A percentile compares a stretch with the other conserved stretches of the same genome.
Conservation (phyloP, 1,140 invertebrate genomes). For the Habropoda laboriosa region DNA sequence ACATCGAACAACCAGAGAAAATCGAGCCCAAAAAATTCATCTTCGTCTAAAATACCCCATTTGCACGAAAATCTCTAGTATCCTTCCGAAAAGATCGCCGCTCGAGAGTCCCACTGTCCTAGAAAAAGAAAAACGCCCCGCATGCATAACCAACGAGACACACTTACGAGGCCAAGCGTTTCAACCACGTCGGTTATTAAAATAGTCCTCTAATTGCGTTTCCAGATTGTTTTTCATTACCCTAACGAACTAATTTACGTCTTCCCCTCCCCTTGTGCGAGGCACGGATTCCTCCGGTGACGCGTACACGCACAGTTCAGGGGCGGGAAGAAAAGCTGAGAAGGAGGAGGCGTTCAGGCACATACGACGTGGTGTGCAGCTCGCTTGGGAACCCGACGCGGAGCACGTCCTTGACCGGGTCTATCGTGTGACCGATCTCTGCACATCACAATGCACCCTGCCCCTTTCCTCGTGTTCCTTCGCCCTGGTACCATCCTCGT, state of each 20-base stretch:
- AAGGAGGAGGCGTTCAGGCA: neutral
- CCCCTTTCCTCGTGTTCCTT: slow-evolving; percentile 41
- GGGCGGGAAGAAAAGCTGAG: neutral
- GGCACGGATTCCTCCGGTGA: slow-evolving; percentile 1
- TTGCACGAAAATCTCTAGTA: too few species aligned
- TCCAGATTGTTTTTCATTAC: slow-evolving; percentile 8
- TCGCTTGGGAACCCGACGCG: slow-evolving; percentile 77
- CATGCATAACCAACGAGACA: slow-evolving; percentile 14
- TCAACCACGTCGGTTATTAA: slow-evolving; percentile 1
- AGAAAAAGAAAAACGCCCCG: neutral
- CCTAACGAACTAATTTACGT: slow-evolving; percentile 45
- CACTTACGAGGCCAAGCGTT: neutral
- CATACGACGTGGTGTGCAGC: slow-evolving; percentile 55
- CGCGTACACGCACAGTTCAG: neutral
- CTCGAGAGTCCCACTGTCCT: slow-evolving; percentile 1
- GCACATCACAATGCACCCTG: slow-evolving; percentile 77
- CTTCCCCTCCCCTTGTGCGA: neutral
- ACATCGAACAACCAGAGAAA: too few species aligned
- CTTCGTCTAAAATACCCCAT: too few species aligned
- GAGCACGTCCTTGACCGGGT: slow-evolving; percentile 80
- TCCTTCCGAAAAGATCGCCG: too few species aligned
- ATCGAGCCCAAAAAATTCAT: too few species aligned
- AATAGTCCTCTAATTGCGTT: neutral
- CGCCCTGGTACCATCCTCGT: slow-evolving; percentile 25
- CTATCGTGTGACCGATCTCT: slow-evolving; percentile 81